Base-by-base conservation (phyloP, 2,113 vertebrate species). In the Thalassarche chlororhynchos region DNA sequence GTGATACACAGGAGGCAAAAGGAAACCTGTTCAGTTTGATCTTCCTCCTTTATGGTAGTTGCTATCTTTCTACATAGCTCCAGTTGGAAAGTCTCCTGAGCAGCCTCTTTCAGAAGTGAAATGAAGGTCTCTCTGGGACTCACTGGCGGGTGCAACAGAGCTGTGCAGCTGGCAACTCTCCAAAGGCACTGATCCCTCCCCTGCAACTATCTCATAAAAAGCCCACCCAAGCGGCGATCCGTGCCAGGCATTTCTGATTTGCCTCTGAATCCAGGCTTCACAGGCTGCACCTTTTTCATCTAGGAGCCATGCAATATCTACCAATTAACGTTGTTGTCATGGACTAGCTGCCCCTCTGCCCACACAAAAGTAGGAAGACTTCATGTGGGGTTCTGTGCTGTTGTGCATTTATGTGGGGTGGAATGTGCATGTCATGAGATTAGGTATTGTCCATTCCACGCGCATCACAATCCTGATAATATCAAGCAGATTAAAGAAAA, bases 221-320 rank as follows among this genome's bases (percentile, higher is more conserved):
- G 93, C 92, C 97, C 81, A 85, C 96, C 92, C 97, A 97, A 71
- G 95, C 76, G 94, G 90, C 61, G 70, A 70, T 60, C 93, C 88
- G 84, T 96, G 93, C 90, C 93, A 93, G 66, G 65, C 93, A 94
- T 97, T 96, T 97, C 89, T 95, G 87, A 95, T 96, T 95, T 80
- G 84, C 38, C 70, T 96, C 81, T 77, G 86, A 91, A 62, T 12
- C 66, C 62, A 47, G 74, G 66, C 90, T 95, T 96, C 93, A 76
- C 84, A 94, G 83, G 81, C 72, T 93, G 87, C 58, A 57, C 84
- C 70, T 84, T 97, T 95, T 97, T 95, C 84, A 87, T 96, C 77
- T 85, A 49, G 58, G 55, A 89, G 77, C 89, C 96, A 8, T 93
- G 92, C 75, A 74, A 91, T 96, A 93, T 80, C 70, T 83, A 14